Evolutionary conservation across 2,797 vertebrate species (phyloP), one percentile per base, ranked within the genome.

Genomic region (Gobio occitaniae): DNA sequence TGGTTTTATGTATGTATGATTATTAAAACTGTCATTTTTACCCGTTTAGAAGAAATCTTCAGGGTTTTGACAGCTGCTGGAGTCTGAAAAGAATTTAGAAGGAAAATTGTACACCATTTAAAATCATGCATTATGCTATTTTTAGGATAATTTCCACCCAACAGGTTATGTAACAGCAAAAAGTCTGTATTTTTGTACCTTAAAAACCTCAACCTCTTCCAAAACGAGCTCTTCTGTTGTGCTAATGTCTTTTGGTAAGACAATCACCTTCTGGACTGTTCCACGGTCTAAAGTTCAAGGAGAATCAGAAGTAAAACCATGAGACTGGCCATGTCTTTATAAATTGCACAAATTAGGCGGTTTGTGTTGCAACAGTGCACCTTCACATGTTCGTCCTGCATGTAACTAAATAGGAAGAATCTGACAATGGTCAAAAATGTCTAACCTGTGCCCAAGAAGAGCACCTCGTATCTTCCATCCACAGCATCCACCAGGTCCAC

Each of bases 371-470:
- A 78, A 65, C 44, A 36, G 5, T 72, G 17, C 47, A 75, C 29
- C 29, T 54, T 50, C 17, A 19, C 25, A 78, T 69, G 25, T 2
- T 71, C 29, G 9, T 29, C 25, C 29, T 68, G 47, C 16, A 78
- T 36, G 32, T 41, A 72, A 50, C 4, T 11, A 2, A 50, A 63
- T 1, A 8, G 15, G 3, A 3, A 59, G 16, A 76, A 38, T 36
- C 0, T 19, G 4, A 72, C 32, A 54, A 44, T 16, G 4, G n/a
- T 61, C 1, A 74, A 36, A 59, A 17, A 71, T 15, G 17, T 66
- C 74, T 63, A 90, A 97, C 96, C 97, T 94, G 97, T 97, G 88
- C 96, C 96, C 48, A 97, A 95, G 91, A 97, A 97, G 92, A 97
- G 96, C 87, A 97, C 96, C 21, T 97, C 96, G 0, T 97, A 97